Evolutionary conservation across 2,113 vertebrate species (phyloP).

Genomic region (Percopsis transmontana): DNA sequence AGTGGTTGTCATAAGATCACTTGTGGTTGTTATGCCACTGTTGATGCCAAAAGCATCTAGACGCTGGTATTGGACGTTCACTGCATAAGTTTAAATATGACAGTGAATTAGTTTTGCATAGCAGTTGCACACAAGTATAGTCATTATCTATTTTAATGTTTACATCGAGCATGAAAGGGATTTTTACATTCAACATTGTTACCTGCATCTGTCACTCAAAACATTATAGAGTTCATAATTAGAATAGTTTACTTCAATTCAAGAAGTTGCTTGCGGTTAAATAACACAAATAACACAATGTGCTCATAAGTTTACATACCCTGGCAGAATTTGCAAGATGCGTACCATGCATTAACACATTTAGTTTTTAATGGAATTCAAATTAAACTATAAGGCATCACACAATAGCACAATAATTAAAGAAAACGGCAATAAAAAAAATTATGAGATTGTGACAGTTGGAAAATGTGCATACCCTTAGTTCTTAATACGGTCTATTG

Average conservation of each 20-base stretch:
- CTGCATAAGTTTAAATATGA: conserved; percentile 4
- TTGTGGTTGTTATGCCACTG: background rate
- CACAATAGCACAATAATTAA: too few relatives aligned
- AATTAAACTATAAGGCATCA: too few relatives aligned
- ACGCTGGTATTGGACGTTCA: background rate
- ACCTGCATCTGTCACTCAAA: background rate
- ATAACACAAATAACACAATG: background rate
- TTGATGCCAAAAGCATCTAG: background rate
- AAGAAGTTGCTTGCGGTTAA: conserved; percentile 5
- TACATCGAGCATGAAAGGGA: conserved; percentile 48
- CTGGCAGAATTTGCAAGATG: too few relatives aligned
- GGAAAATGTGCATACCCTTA: too few relatives aligned
- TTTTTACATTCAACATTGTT: conserved; percentile 16
- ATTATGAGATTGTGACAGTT: too few relatives aligned
- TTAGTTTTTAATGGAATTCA: too few relatives aligned
- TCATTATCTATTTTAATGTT: conserved; percentile 44
- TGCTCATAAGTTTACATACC: too few relatives aligned
- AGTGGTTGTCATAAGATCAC: background rate
- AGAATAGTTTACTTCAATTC: background rate
- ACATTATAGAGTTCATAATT: conserved; percentile 14
- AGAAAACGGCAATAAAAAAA: too few relatives aligned
- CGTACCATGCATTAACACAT: too few relatives aligned
- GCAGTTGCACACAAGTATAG: conserved; percentile 29
- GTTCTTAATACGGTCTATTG: too few relatives aligned
- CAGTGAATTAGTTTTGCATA: conserved; percentile 11